These are phyloP conservation scores for Drosophila merina DNA, from an alignment of 2,888 invertebrate species.

Conservation along the genomic window DNA sequence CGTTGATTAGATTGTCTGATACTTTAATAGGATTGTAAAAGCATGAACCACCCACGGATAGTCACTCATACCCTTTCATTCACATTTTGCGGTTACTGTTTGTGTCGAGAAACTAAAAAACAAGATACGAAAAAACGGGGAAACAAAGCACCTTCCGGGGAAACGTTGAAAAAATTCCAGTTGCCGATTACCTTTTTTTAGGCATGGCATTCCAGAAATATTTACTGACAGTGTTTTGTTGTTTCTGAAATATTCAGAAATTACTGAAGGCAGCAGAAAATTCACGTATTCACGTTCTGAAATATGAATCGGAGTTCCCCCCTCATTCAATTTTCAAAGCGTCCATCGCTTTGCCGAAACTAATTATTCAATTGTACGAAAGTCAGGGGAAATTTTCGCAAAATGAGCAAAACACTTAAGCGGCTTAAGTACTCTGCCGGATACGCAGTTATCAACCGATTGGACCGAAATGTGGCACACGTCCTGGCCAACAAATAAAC, in stretches of 20 bases:
- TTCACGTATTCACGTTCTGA: neutral
- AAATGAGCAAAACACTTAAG: conserved; percentile 48
- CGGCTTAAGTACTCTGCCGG: conserved; percentile 46
- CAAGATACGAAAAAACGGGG: neutral
- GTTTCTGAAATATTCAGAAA: neutral
- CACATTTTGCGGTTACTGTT: conserved; percentile 9
- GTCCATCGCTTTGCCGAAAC: neutral
- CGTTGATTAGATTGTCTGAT: conserved; percentile 77
- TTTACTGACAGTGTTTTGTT: too few species aligned
- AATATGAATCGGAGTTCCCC: too few species aligned
- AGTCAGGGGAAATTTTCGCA: conserved; percentile 15
- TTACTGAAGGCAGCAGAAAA: neutral
- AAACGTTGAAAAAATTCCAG: neutral
- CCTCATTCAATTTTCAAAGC: too few species aligned
- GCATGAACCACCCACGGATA: conserved; percentile 45
- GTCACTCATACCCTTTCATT: conserved; percentile 3
- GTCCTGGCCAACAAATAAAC: conserved; percentile 53
- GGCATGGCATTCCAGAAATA: neutral
- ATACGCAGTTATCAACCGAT: conserved; percentile 43
- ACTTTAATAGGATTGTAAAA: conserved; percentile 76
- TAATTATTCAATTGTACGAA: conserved; percentile 33
- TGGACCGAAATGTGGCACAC: conserved; percentile 22
- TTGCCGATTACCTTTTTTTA: neutral
- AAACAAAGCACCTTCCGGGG: neutral
- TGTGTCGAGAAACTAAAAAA: conserved; percentile 5